A percentile compares a stretch with the other conserved stretches of the same genome.
Evolutionary conservation across 2,888 invertebrate species (phyloP).

Genomic region (Phalera bucephala): DNA sequence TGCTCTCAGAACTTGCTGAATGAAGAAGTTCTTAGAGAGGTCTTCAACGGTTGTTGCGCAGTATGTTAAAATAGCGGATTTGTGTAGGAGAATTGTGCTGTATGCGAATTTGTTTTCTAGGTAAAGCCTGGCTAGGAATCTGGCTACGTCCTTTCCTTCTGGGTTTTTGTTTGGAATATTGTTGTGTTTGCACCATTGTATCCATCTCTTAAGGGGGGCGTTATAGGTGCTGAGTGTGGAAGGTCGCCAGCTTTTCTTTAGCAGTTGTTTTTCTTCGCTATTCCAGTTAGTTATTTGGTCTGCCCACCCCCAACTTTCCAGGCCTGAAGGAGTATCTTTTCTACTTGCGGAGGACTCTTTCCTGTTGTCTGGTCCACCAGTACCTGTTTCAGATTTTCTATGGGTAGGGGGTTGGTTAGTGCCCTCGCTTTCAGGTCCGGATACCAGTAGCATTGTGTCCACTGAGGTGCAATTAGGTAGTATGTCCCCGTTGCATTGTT

Average conservation of each 20-base stretch:
- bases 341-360: background rate
- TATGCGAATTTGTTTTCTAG: too few relatives aligned
- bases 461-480: background rate
- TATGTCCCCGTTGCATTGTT: constrained; percentile 2
- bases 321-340: constrained; percentile 12
- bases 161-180: too few relatives aligned
- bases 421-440: background rate
- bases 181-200: background rate
- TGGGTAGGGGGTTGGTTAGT: background rate
- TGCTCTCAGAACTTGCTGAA: constrained; percentile 10
- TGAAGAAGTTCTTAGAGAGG: constrained; percentile 2
- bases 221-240: constrained; percentile 24
- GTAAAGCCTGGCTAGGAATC: background rate
- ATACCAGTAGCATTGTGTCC: constrained; percentile 2
- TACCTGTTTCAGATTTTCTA: background rate
- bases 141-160: constrained; percentile 1
- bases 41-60: background rate
- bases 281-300: constrained; percentile 14
- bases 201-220: background rate
- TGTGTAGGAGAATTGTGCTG: constrained; percentile 4
- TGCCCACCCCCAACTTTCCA: constrained; percentile 28
- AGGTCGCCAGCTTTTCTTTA: constrained; percentile 19
- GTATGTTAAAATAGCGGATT: constrained; percentile 4
- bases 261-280: constrained; percentile 8
- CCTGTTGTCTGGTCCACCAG: constrained; percentile 1